Conservation (phyloP, 2,113 vertebrate genomes). For the Gymnogyps californianus region DNA sequence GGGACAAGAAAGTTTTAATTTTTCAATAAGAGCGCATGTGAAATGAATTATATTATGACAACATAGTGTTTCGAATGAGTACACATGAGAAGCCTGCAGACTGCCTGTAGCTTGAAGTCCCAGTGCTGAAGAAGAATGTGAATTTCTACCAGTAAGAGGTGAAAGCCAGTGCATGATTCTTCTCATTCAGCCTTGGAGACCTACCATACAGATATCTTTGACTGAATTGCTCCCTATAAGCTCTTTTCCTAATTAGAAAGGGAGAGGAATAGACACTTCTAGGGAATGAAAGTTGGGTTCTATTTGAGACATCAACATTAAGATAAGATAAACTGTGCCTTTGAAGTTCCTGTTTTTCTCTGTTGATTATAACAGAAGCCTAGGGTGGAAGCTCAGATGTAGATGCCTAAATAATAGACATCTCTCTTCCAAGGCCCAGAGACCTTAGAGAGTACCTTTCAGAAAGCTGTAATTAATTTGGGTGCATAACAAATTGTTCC, state of each 20-base stretch:
- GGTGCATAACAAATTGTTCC: not conserved
- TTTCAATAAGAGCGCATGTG: not conserved
- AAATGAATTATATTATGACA: not conserved
- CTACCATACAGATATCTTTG: not conserved
- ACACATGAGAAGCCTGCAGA: fast-evolving
- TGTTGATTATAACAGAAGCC: not conserved
- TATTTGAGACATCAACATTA: not conserved
- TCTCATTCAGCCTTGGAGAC: not conserved
- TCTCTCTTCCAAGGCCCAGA: not conserved
- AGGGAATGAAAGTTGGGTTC: not conserved
- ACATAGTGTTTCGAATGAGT: fast-evolving
- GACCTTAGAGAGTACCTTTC: not conserved
- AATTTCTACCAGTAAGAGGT: not conserved
- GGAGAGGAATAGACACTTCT: not conserved
- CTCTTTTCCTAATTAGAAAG: not conserved
- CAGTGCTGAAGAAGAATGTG: not conserved
- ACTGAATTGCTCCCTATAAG: not conserved
- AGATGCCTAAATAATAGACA: not conserved
- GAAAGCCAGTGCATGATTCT: not conserved
- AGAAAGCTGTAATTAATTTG: not conserved
- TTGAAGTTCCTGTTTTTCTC: not conserved
- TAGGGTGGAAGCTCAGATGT: not conserved
- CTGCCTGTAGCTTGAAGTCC: not conserved
- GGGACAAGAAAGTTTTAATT: not conserved
- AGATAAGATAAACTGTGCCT: not conserved